phyloP scores from a whole-genome alignment of 2,888 invertebrate species.

The Eurytoma californica region DNA sequence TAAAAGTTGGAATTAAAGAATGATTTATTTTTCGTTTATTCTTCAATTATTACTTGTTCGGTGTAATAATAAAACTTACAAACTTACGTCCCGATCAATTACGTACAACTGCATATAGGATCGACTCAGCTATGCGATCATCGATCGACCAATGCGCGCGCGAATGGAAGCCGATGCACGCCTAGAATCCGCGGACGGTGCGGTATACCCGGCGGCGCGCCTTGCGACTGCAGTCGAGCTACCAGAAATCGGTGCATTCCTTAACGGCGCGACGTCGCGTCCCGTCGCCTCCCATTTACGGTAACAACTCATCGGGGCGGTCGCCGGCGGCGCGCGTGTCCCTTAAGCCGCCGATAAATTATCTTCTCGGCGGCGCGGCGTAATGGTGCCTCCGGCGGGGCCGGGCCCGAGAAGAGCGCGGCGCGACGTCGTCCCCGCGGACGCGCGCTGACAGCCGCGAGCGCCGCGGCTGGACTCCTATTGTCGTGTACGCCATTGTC shows the following conservation, averaged over 20 bases:
- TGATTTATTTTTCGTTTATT: no score
- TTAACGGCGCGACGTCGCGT: background rate
- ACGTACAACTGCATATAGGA: no score
- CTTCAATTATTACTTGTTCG: no score
- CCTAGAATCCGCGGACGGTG: background rate
- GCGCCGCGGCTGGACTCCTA: constrained; percentile 42
- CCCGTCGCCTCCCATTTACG: constrained; percentile 24
- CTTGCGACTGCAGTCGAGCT: background rate
- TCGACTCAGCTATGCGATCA: no score
- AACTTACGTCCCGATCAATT: no score
- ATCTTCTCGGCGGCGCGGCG: constrained; percentile 35
- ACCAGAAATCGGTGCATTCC: constrained; percentile 51
- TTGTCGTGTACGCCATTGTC: constrained; percentile 42
- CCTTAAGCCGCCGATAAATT: constrained; percentile 44
- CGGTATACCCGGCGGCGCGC: background rate
- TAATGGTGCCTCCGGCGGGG: constrained; percentile 20
- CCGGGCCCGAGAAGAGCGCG: constrained; percentile 11
- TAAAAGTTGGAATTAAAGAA: no score
- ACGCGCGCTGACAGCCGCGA: constrained; percentile 41
- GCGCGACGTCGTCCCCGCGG: background rate
- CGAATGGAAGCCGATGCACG: no score
- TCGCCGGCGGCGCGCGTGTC: constrained; percentile 1
- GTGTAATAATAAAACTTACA: no score
- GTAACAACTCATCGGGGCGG: constrained; percentile 53
- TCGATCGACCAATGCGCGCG: no score